phyloP scores from a whole-genome alignment of 2,797 vertebrate species.

The Sorex maritimensis region DNA sequence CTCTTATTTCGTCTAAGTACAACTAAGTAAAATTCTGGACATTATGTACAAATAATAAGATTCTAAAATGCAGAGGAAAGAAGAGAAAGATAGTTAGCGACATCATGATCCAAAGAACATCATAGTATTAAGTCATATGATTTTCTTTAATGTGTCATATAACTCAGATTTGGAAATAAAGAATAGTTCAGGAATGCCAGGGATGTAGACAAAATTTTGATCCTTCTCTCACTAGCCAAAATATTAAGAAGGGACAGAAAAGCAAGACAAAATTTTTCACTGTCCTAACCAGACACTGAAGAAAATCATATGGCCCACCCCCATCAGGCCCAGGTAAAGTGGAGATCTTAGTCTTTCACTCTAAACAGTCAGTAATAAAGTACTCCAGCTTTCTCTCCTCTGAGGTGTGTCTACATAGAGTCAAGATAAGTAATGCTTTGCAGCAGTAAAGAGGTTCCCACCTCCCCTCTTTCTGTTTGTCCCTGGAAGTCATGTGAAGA shows the following conservation, averaged over 20 bases:
- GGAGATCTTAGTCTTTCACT: neutral
- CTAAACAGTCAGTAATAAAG: too few species aligned
- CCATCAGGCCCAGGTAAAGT: neutral
- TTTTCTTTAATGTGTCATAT: constrained; percentile 7
- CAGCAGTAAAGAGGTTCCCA: neutral
- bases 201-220: neutral
- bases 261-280: constrained; percentile 11
- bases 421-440: neutral
- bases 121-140: neutral
- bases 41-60: neutral
- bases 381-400: neutral
- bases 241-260: neutral
- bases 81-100: neutral
- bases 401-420: neutral
- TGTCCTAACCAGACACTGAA: neutral
- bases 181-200: neutral
- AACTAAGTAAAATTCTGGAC: neutral
- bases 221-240: neutral
- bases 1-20: neutral
- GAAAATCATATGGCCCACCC: neutral
- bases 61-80: neutral
- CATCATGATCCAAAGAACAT: constrained; percentile 1
- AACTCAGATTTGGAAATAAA: constrained; percentile 1
- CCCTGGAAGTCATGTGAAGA: neutral
- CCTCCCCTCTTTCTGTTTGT: neutral